A percentile compares a stretch with the other conserved stretches of the same genome.
Evolutionary conservation across 2,113 vertebrate species (phyloP).

Genomic region (Clupea harengus): DNA sequence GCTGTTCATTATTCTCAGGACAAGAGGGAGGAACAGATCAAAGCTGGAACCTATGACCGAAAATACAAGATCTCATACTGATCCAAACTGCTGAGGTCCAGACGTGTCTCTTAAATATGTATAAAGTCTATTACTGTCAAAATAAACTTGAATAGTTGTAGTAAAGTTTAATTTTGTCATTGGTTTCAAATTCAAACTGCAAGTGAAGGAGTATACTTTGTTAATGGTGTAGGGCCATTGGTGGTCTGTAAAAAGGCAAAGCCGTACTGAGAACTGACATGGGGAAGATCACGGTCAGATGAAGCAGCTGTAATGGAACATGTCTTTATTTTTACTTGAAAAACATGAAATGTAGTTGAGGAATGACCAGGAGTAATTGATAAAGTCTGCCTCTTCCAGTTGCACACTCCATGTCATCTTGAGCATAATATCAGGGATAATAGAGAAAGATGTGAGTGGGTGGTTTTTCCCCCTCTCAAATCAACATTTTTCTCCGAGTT

Average conservation of each 20-base stretch:
- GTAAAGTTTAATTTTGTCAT: conserved; percentile 11
- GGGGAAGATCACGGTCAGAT: not conserved
- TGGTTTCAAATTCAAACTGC: not conserved
- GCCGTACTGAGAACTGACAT: not conserved
- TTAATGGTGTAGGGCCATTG: not conserved
- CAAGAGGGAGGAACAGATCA: conserved; percentile 72
- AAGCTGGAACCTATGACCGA: conserved; percentile 74
- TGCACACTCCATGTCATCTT: not conserved
- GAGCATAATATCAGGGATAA: not conserved
- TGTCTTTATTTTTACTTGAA: not conserved
- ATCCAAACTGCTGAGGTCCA: conserved; percentile 44
- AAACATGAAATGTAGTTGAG: not conserved
- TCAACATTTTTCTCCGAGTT: not conserved
- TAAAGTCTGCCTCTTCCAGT: not conserved
- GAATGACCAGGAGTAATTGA: not conserved
- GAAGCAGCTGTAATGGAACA: not conserved
- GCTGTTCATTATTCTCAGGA: conserved; percentile 69
- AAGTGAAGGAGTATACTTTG: not conserved
- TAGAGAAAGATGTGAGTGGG: not conserved
- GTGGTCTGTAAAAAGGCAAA: not conserved
- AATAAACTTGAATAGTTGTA: conserved; percentile 62
- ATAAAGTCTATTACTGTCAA: conserved; percentile 44
- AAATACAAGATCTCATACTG: conserved; percentile 67
- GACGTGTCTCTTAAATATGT: conserved; percentile 26
- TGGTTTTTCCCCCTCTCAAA: not conserved